These are phyloP conservation scores for Tyria jacobaeae DNA, from an alignment of 2,888 invertebrate species.

Conservation along the genomic window DNA sequence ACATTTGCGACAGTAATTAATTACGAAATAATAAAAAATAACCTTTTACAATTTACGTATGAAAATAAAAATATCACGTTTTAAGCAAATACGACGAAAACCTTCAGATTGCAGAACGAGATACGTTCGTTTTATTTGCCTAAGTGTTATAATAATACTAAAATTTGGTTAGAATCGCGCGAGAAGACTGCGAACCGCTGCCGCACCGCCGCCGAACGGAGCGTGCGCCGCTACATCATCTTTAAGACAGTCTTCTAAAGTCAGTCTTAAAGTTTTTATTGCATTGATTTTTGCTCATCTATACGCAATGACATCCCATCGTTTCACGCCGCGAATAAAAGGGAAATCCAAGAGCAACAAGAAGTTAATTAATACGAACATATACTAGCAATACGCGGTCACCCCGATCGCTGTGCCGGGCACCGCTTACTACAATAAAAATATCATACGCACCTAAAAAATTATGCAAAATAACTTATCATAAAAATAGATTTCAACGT, in stretches of 20 bases:
- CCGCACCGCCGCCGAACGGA: slow-evolving; percentile 20
- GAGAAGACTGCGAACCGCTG: slow-evolving; percentile 41
- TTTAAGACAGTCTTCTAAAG: slow-evolving; percentile 86
- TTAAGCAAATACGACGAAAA: slow-evolving; percentile 48
- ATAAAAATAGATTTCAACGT: slow-evolving; percentile 73
- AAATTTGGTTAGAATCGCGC: slow-evolving; percentile 63
- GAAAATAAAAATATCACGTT: slow-evolving; percentile 61
- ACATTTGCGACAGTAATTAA: slow-evolving; percentile 35
- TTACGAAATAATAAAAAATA: slow-evolving; percentile 39
- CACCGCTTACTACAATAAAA: slow-evolving; percentile 55
- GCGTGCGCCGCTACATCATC: slow-evolving; percentile 55
- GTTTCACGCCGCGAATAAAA: slow-evolving; percentile 61
- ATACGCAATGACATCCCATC: slow-evolving; percentile 65
- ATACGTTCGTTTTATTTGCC: slow-evolving; percentile 39
- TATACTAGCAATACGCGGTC: slow-evolving; percentile 18
- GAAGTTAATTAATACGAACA: slow-evolving; percentile 46
- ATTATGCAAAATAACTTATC: slow-evolving; percentile 76
- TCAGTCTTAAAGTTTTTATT: slow-evolving; percentile 86
- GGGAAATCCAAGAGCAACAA: slow-evolving; percentile 64
- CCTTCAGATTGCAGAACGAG: slow-evolving; percentile 38
- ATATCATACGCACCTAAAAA: slow-evolving; percentile 68
- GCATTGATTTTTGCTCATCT: slow-evolving; percentile 78
- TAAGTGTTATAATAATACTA: slow-evolving; percentile 58
- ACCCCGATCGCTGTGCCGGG: slow-evolving; percentile 31
- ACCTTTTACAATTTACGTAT: slow-evolving; percentile 61